These are phyloP conservation scores for Ailuropoda melanoleuca DNA, from an alignment of 2,113 vertebrate genomes.

Conservation along the genomic window DNA sequence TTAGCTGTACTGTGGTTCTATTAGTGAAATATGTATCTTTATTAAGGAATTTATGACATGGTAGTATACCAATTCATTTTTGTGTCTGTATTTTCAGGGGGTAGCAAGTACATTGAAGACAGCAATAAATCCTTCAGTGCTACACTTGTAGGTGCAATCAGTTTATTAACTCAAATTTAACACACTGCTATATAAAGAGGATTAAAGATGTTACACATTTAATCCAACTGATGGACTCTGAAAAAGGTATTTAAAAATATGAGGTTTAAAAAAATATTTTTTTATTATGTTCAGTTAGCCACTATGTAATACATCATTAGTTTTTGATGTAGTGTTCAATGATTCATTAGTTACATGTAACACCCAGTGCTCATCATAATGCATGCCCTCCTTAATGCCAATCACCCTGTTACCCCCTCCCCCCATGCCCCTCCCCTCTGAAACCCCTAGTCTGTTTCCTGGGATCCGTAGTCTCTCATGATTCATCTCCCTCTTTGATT, in stretches of 20 bases:
- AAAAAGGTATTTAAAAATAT: neutral
- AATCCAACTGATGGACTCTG: neutral
- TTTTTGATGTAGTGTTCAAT: no score
- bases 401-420: no score
- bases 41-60: neutral
- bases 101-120: neutral
- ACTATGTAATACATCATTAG: no score
- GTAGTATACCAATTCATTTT: neutral
- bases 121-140: neutral
- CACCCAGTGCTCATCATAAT: no score
- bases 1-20: neutral
- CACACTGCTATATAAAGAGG: neutral
- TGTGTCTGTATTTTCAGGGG: neutral
- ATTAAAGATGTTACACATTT: neutral
- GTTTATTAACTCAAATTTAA: neutral
- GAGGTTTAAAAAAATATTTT: neutral
- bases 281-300: no score
- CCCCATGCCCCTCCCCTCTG: no score
- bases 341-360: no score
- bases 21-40: neutral
- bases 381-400: no score
- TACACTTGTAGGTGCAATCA: neutral
- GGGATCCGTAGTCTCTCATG: no score
- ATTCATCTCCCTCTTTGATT: no score
- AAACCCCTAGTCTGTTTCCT: no score